Evolutionary conservation across 2,797 vertebrate species (phyloP).

Genomic region (Varecia variegata): DNA sequence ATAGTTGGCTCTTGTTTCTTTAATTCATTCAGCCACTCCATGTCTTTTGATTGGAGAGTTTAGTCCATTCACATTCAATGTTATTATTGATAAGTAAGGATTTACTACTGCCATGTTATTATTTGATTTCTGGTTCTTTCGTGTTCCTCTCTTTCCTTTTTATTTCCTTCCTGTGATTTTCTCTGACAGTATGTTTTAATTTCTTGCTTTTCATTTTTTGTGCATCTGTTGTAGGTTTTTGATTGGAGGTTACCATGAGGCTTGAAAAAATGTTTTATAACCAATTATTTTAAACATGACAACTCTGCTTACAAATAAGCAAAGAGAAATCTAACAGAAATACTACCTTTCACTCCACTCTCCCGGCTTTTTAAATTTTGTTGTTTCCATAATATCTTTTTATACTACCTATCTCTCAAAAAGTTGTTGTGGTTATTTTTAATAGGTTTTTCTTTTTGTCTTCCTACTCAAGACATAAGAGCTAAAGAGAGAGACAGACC

Average conservation of each 20-base stretch:
- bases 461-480: background rate
- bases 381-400: too few species aligned
- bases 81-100: background rate
- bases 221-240: background rate
- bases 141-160: background rate
- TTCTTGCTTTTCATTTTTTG: background rate
- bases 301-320: background rate
- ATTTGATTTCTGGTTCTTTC: background rate
- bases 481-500: background rate
- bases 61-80: background rate
- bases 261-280: background rate
- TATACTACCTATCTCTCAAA: too few species aligned
- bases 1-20: background rate
- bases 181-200: background rate
- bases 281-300: background rate
- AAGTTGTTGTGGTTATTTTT: too few species aligned
- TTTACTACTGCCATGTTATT: background rate
- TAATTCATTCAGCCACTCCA: background rate
- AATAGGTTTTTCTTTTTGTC: background rate
- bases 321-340: background rate
- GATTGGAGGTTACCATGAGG: background rate
- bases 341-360: background rate
- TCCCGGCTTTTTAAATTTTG: background rate
- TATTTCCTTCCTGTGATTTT: background rate
- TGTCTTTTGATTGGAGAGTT: background rate